Evolutionary conservation across 2,113 vertebrate genomes (phyloP).

Genomic region (Megaceryle torquata): DNA sequence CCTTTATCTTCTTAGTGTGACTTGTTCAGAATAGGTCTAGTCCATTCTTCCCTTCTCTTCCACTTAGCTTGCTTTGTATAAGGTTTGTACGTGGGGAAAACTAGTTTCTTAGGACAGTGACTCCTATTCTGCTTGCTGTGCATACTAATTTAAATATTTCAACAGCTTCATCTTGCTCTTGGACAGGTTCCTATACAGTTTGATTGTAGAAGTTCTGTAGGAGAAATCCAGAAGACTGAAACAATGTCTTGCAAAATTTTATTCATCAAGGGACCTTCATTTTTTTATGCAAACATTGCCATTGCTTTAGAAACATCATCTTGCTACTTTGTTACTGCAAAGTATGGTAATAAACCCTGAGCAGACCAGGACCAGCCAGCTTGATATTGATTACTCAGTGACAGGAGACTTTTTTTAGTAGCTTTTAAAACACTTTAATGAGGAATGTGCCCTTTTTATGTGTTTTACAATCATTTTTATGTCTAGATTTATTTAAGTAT

Average conservation of each 20-base stretch:
- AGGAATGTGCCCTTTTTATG: background rate
- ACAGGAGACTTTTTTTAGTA: background rate
- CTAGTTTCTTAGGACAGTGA: background rate
- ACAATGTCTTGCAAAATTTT: background rate
- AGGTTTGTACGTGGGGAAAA: background rate
- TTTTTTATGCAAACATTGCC: background rate
- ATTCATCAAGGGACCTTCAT: background rate
- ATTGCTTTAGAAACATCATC: background rate
- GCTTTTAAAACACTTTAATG: background rate
- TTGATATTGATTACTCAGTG: background rate
- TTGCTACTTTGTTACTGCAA: background rate
- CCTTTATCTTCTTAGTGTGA: background rate
- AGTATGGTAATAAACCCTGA: background rate
- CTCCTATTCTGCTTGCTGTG: background rate
- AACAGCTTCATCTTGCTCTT: background rate
- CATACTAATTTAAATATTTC: background rate
- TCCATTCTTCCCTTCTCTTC: background rate
- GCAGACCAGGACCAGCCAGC: background rate
- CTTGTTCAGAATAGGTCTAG: background rate
- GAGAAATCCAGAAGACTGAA: background rate
- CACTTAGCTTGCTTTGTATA: background rate
- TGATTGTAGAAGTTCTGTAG: background rate
- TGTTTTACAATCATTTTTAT: background rate
- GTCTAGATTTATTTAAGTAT: background rate
- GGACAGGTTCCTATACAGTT: background rate